Evolutionary conservation across 2,888 invertebrate species (phyloP), one percentile per base, ranked within the genome.

Genomic region (Eupithecia abbreviata): DNA sequence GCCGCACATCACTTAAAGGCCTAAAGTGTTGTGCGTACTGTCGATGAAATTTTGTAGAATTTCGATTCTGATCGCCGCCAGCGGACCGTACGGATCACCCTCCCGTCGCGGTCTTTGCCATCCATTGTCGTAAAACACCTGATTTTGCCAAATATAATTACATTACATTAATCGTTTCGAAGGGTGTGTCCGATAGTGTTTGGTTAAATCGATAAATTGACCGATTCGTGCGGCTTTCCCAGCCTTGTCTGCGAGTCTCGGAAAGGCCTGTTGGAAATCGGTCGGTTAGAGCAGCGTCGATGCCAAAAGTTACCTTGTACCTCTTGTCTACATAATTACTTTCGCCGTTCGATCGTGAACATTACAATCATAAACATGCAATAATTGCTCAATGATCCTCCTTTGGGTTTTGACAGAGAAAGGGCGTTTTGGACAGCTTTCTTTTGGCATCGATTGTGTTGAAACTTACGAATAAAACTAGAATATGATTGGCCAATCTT

Each of bases 111-210:
- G 69, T 82, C 83, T 68, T 68, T 30, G 42, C 51, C 65, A 49
- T 4, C 42, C 85, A 86, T 85, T 88, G 81, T 88, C 88, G 86
- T 90, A 91, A 90, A 91, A 82, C 86, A 89, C 86, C 77, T 85
- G 69, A 85, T 87, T 86, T 86, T 83, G 87, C 89, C 87, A 84
- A 89, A 89, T 90, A 90, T 89, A 90, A 91, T 91, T 90, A 87
- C 87, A 77, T 71, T 55, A 89, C 87, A 77, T 65, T 72, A 89
- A 89, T 86, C 86, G 88, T 85, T 83, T 83, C 81, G 83, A 88
- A 84, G 89, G 92, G 91, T 89, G 91, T 92, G 91, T 92, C 93
- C 92, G 94, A 93, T 91, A 90, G 93, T 92, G 93, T 92, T 91
- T 91, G 91, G 90, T 86, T 89, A 88, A 89, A 90, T 89, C 87